These are phyloP conservation scores for Parus major DNA, from an alignment of 2,113 vertebrate species.

Conservation along the genomic window DNA sequence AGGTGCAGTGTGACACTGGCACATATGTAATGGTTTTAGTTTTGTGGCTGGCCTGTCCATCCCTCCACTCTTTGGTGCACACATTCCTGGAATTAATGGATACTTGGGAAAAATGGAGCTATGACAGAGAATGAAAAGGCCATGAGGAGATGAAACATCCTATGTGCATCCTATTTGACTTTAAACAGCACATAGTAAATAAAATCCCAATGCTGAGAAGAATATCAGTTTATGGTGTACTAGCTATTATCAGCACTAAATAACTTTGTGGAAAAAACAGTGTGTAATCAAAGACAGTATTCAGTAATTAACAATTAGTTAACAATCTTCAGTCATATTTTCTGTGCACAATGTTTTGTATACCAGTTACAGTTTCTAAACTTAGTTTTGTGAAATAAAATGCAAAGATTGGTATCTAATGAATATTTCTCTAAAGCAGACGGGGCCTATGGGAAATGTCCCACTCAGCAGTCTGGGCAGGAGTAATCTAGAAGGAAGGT, in stretches of 20 bases:
- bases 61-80: neutral
- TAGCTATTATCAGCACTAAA: neutral
- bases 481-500: neutral
- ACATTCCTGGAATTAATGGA: neutral
- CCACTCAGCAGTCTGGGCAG: neutral
- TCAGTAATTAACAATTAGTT: neutral
- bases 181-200: neutral
- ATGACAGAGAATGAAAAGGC: neutral
- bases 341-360: neutral
- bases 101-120: neutral
- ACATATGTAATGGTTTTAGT: neutral
- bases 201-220: fast-evolving
- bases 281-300: neutral
- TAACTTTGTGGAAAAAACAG: neutral
- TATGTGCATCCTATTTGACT: neutral
- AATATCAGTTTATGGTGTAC: neutral
- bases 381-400: neutral
- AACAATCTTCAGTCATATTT: neutral
- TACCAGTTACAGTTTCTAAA: neutral
- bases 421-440: neutral
- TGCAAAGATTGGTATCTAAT: neutral
- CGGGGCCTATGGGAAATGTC: neutral
- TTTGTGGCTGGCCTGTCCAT: neutral
- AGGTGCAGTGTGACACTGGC: neutral
- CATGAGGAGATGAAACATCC: neutral